phyloP scores from a whole-genome alignment of 2,888 invertebrate genomes.

The Lathronympha strigana region DNA sequence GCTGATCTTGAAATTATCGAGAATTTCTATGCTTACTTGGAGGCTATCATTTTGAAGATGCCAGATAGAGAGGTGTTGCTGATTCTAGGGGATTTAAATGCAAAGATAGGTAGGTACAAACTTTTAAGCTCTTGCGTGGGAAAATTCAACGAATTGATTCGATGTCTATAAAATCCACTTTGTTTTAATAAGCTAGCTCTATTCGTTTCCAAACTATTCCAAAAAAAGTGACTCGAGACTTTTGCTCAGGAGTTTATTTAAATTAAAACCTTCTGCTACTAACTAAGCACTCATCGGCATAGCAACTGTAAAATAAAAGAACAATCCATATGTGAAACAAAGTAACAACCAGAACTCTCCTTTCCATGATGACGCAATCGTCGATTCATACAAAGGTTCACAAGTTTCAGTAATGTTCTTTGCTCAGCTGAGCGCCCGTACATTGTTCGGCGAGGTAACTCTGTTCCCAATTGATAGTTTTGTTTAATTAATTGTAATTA shows the following conservation, averaged over 20 bases:
- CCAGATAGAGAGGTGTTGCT: too few relatives aligned
- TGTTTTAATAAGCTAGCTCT: too few relatives aligned
- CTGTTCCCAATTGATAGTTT: slow-evolving; percentile 11
- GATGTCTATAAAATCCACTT: too few relatives aligned
- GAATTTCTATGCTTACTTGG: too few relatives aligned
- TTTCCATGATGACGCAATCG: slow-evolving; percentile 25
- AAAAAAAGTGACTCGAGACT: too few relatives aligned
- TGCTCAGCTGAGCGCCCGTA: slow-evolving; percentile 25
- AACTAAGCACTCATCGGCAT: neutral
- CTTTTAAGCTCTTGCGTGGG: too few relatives aligned
- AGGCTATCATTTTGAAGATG: too few relatives aligned
- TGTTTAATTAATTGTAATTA: slow-evolving; percentile 24
- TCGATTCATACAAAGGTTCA: slow-evolving; percentile 19
- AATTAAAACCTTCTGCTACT: neutral
- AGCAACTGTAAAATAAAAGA: slow-evolving; percentile 4
- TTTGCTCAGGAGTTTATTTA: neutral
- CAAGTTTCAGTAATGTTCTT: slow-evolving; percentile 27
- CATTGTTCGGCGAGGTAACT: neutral
- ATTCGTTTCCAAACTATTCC: too few relatives aligned
- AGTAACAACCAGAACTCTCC: neutral
- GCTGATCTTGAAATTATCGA: too few relatives aligned
- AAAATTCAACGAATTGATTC: too few relatives aligned
- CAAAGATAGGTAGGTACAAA: too few relatives aligned
- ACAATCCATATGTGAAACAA: neutral
- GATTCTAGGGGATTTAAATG: too few relatives aligned